Conservation (phyloP, 1,140 invertebrate species). For the Zaprionus inermis region DNA sequence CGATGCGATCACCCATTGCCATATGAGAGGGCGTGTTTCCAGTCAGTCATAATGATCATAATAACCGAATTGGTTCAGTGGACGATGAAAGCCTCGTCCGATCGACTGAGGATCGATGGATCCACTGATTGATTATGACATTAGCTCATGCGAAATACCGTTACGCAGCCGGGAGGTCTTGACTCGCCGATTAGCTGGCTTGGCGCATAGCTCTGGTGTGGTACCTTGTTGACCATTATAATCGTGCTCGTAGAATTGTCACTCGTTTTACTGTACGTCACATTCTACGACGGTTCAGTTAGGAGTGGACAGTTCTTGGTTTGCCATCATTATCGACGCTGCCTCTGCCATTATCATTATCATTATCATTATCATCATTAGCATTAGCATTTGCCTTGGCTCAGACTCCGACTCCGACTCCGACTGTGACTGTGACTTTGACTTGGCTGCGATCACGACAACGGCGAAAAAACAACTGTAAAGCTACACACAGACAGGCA, state of each 20-base stretch:
- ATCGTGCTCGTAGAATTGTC: constrained; percentile 39
- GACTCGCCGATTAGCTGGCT: neutral
- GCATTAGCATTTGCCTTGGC: constrained; percentile 4
- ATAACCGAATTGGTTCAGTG: constrained; percentile 33
- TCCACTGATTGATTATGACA: constrained; percentile 4
- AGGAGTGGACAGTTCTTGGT: constrained; percentile 32
- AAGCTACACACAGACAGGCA: constrained; percentile 15
- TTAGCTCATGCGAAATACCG: neutral
- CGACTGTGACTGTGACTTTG: neutral
- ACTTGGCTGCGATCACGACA: constrained; percentile 15
- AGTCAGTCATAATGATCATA: constrained; percentile 28
- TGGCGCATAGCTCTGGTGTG: neutral
- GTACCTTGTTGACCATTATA: constrained; percentile 22
- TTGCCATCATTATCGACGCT: constrained; percentile 51
- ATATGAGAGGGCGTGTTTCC: neutral
- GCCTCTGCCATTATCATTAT: constrained; percentile 50
- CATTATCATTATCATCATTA: constrained; percentile 34
- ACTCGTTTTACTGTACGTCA: constrained; percentile 50
- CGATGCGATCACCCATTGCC: neutral
- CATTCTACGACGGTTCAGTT: constrained; percentile 55
- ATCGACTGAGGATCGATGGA: too few species aligned
- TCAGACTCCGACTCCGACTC: neutral
- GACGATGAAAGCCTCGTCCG: constrained; percentile 23
- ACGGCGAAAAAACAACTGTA: constrained; percentile 49
- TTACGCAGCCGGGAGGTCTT: neutral